phyloP scores from a whole-genome alignment of 1,140 invertebrate species.

The Acromyrmex echinatior region DNA sequence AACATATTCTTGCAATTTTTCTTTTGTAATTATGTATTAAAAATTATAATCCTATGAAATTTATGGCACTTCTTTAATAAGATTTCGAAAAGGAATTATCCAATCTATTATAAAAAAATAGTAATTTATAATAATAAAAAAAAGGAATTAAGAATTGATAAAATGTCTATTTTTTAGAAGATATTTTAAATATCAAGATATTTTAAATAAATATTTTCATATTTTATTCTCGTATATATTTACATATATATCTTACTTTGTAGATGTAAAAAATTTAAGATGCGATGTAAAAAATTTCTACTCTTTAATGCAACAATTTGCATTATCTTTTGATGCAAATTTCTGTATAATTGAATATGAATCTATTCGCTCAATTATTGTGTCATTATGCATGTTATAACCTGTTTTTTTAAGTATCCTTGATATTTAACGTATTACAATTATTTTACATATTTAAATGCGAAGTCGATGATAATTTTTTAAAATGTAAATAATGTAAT shows the following conservation, averaged over 20 bases:
- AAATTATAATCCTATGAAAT: slow-evolving; percentile 19
- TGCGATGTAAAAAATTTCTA: not conserved
- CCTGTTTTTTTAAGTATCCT: not conserved
- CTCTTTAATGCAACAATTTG: slow-evolving; percentile 23
- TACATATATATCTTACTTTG: not conserved
- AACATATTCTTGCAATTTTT: not conserved
- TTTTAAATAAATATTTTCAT: not conserved
- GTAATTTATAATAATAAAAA: not conserved
- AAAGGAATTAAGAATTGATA: not conserved
- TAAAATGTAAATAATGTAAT: not conserved
- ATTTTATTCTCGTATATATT: not conserved
- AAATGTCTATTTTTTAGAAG: not conserved
- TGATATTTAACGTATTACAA: not conserved
- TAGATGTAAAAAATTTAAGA: not conserved
- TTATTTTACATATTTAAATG: slow-evolving; percentile 24
- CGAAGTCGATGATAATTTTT: not conserved
- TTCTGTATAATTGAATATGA: not conserved
- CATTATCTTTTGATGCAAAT: not conserved
- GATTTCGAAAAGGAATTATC: not conserved
- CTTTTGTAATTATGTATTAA: not conserved
- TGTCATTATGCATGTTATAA: not conserved
- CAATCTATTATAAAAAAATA: not conserved
- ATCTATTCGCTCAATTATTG: not conserved
- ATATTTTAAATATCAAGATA: not conserved
- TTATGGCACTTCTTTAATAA: not conserved